Conservation (phyloP, 2,113 vertebrate species). For the Brachypteracias leptosomus region DNA sequence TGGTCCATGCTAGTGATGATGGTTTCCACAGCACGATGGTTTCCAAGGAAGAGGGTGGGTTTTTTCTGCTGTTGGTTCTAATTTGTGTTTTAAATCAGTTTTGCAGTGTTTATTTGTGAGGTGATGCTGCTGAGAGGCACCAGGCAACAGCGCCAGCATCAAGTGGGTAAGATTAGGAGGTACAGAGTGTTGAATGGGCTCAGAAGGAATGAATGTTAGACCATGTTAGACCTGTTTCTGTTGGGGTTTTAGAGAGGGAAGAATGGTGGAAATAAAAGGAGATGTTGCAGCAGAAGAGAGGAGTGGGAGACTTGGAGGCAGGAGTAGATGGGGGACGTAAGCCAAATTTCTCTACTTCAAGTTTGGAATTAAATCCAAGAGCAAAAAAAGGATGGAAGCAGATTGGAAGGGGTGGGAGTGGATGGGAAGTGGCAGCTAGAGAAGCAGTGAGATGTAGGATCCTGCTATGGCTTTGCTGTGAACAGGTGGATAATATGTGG, state of each 20-base stretch:
- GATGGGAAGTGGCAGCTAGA: not conserved
- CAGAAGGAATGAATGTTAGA: not conserved
- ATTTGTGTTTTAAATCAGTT: not conserved
- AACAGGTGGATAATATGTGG: not conserved
- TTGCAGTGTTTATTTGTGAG: not conserved
- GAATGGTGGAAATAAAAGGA: not conserved
- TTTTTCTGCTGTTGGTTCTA: not conserved
- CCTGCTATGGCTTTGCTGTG: not conserved
- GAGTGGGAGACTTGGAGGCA: not conserved
- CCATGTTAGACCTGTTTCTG: fast-evolving
- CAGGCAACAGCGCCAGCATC: not conserved
- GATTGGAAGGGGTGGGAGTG: not conserved
- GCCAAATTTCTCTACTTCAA: not conserved
- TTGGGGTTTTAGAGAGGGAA: not conserved
- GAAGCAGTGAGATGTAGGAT: not conserved
- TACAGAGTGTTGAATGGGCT: not conserved
- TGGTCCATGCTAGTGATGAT: fast-evolving
- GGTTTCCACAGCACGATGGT: not conserved
- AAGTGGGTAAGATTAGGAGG: not conserved
- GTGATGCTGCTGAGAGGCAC: not conserved
- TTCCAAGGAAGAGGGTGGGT: constrained; percentile 30
- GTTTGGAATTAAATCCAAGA: not conserved
- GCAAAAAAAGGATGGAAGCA: not conserved
- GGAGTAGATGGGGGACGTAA: not conserved
- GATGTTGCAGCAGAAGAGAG: not conserved